Percentiles rank a stretch among this genome's conserved stretches.
Evolutionary conservation across 2,888 invertebrate genomes (phyloP).

Genomic region (Epinotia nisella): DNA sequence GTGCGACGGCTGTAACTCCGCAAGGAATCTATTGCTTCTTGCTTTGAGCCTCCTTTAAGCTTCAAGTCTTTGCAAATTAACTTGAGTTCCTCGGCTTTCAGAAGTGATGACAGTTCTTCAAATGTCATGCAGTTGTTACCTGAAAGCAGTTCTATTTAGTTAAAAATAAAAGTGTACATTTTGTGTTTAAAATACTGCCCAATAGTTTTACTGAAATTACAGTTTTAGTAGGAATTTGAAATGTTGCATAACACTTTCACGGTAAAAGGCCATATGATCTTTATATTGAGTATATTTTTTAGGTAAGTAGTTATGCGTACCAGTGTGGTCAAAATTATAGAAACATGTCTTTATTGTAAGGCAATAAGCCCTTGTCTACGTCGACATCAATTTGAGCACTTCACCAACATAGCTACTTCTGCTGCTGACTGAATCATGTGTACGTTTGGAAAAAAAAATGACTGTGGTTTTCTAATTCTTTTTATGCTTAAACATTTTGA

Average conservation of each 20-base stretch:
- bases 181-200: not conserved
- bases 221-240: not conserved
- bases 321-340: not conserved
- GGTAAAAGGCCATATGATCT: too few relatives aligned
- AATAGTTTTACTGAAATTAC: not conserved
- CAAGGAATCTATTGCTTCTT: slow-evolving; percentile 59
- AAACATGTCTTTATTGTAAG: too few relatives aligned
- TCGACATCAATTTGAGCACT: too few relatives aligned
- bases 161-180: too few relatives aligned
- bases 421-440: too few relatives aligned
- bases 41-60: slow-evolving; percentile 62
- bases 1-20: slow-evolving; percentile 54
- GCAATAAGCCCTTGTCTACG: too few relatives aligned
- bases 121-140: slow-evolving; percentile 53
- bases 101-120: slow-evolving; percentile 57
- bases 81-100: slow-evolving; percentile 65
- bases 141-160: slow-evolving; percentile 20
- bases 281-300: too few relatives aligned
- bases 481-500: not conserved
- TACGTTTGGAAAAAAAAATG: too few relatives aligned
- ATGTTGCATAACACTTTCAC: not conserved
- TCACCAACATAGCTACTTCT: too few relatives aligned
- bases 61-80: slow-evolving; percentile 70
- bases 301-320: too few relatives aligned
- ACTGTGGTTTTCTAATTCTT: too few relatives aligned